phyloP scores from a whole-genome alignment of 2,888 invertebrate genomes.

The Luffia ferchaultella region DNA sequence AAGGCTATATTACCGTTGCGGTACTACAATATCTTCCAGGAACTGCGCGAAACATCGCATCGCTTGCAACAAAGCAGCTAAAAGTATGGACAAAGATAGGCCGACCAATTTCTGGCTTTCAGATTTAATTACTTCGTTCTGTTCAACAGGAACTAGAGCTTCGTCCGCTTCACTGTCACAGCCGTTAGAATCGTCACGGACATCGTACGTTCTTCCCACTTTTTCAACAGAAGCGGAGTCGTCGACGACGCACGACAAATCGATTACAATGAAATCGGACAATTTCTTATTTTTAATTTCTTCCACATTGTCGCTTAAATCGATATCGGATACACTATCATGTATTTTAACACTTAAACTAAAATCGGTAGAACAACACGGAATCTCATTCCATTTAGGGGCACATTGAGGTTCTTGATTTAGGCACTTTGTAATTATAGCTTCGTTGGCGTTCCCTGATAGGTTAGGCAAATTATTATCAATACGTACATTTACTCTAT shows the following conservation, averaged over 20 bases:
- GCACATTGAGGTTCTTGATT: constrained; percentile 38
- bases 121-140: constrained; percentile 46
- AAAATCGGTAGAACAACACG: constrained; percentile 48
- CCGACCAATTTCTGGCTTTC: constrained; percentile 65
- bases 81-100: constrained; percentile 65
- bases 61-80: constrained; percentile 69
- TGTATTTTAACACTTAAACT: constrained; percentile 35
- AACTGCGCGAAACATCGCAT: constrained; percentile 70
- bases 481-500: constrained; percentile 27
- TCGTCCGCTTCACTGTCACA: constrained; percentile 13
- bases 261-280: constrained; percentile 53
- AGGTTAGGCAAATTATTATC: constrained; percentile 27
- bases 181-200: neutral
- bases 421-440: constrained; percentile 50
- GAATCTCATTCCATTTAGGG: constrained; percentile 55
- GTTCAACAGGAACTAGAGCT: constrained; percentile 52
- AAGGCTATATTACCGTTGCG: constrained; percentile 42
- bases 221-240: constrained; percentile 22
- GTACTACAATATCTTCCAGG: constrained; percentile 64
- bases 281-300: constrained; percentile 19
- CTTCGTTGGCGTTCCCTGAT: constrained; percentile 3
- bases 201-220: neutral
- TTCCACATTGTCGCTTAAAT: constrained; percentile 13
- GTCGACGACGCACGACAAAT: constrained; percentile 46
- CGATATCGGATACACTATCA: constrained; percentile 22